Evolutionary conservation across 2,888 invertebrate species (phyloP).

Genomic region (Morpho deidamia): DNA sequence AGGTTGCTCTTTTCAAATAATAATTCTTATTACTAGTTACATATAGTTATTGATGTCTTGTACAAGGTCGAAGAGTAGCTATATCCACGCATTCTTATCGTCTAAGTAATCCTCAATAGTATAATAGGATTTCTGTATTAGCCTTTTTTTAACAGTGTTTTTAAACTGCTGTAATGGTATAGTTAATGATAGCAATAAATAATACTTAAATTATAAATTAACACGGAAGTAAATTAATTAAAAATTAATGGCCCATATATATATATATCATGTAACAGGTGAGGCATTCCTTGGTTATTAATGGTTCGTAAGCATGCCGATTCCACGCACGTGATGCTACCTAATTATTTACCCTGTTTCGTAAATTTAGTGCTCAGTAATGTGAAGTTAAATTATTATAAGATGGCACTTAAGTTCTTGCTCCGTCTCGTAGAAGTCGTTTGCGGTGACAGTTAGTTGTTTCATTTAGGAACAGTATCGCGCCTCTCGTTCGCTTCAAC

Average conservation of each 20-base stretch:
- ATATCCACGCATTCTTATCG: no score
- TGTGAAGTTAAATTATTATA: slow-evolving; percentile 38
- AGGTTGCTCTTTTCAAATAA: no score
- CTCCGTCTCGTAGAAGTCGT: slow-evolving; percentile 46
- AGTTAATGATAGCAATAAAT: background rate
- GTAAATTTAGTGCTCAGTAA: slow-evolving; percentile 31
- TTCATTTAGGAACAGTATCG: slow-evolving; percentile 56
- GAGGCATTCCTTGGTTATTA: slow-evolving; percentile 15
- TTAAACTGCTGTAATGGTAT: no score
- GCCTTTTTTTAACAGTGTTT: no score
- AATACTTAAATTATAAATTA: slow-evolving; percentile 4
- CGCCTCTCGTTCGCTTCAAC: slow-evolving; percentile 42
- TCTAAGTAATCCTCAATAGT: no score
- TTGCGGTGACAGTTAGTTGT: slow-evolving; percentile 65
- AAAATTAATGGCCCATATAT: slow-evolving; percentile 11
- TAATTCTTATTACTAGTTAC: no score
- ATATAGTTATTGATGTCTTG: no score
- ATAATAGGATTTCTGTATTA: no score
- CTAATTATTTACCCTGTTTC: slow-evolving; percentile 18
- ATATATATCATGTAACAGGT: slow-evolving; percentile 6
- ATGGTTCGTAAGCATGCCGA: slow-evolving; percentile 13
- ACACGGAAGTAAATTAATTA: slow-evolving; percentile 2
- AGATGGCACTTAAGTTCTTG: slow-evolving; percentile 39
- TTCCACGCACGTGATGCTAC: slow-evolving; percentile 18
- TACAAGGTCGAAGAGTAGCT: no score